Percentiles rank a stretch among this genome's conserved stretches.
Conservation (phyloP, 2,797 vertebrate species). For the Labroides dimidiatus region DNA sequence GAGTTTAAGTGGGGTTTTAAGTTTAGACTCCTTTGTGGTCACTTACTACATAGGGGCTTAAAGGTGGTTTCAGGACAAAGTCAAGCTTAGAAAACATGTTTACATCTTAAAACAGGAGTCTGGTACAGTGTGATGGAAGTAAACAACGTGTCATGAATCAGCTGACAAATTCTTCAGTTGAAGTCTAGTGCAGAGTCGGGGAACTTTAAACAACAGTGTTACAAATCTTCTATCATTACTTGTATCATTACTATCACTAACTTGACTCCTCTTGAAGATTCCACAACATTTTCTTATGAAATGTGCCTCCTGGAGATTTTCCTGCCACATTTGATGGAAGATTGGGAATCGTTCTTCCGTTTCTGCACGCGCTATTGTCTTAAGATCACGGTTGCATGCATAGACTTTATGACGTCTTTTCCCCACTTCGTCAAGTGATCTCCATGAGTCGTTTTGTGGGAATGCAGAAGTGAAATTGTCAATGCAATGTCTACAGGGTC, state of each 20-base stretch:
- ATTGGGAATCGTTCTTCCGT: no score
- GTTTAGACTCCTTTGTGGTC: neutral
- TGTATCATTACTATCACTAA: no score
- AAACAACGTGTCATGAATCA: conserved; percentile 43
- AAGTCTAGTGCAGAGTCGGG: conserved; percentile 1
- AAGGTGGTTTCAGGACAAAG: conserved; percentile 1
- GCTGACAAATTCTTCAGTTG: conserved; percentile 21
- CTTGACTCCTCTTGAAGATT: neutral
- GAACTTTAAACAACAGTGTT: conserved; percentile 1
- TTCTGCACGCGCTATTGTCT: neutral
- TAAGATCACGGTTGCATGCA: conserved; percentile 8
- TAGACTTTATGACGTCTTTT: neutral
- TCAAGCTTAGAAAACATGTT: neutral
- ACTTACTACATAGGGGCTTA: neutral
- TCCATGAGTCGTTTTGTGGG: neutral
- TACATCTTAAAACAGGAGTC: neutral
- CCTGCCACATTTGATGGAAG: no score
- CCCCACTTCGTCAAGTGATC: conserved; percentile 2
- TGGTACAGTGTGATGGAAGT: conserved; percentile 3
- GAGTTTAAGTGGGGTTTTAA: neutral
- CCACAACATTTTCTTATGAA: neutral
- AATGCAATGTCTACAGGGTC: conserved; percentile 40
- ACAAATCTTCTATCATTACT: neutral
- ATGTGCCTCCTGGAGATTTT: neutral
- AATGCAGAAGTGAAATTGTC: conserved; percentile 69